A percentile compares a stretch with the other conserved stretches of the same genome.
phyloP scores from a whole-genome alignment of 2,113 vertebrate genomes.

The Sylvietta virens region DNA sequence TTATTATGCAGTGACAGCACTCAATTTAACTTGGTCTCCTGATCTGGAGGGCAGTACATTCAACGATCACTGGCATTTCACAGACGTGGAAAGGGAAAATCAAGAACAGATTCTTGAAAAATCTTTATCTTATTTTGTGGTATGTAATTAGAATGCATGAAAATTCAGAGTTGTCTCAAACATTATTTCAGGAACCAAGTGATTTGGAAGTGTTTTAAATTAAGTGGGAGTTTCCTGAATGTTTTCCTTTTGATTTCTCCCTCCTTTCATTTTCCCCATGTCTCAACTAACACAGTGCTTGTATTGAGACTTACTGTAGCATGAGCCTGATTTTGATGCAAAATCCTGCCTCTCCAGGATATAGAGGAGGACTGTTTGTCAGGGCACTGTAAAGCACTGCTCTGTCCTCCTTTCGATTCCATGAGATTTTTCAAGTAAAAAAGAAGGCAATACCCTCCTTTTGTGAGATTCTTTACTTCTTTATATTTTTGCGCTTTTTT shows the following conservation, averaged over 20 bases:
- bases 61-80: neutral
- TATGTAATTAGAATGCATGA: neutral
- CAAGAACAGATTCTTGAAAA: neutral
- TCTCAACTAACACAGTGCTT: conserved; percentile 21
- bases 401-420: neutral
- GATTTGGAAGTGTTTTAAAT: neutral
- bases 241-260: conserved; percentile 3
- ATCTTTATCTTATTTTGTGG: neutral
- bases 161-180: neutral
- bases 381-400: neutral
- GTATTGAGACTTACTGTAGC: conserved; percentile 9
- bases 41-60: neutral
- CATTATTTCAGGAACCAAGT: neutral
- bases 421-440: neutral
- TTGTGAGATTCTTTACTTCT: neutral
- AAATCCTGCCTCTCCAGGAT: neutral
- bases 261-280: neutral
- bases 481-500: neutral
- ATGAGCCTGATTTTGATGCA: conserved; percentile 40
- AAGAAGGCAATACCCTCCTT: neutral
- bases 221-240: conserved; percentile 12
- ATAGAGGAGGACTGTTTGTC: conserved; percentile 25
- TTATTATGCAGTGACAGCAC: neutral
- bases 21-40: neutral
- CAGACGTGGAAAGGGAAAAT: neutral